These are phyloP conservation scores for Rhysida immarginata DNA, from an alignment of 1,140 invertebrate genomes.

Conservation along the genomic window DNA sequence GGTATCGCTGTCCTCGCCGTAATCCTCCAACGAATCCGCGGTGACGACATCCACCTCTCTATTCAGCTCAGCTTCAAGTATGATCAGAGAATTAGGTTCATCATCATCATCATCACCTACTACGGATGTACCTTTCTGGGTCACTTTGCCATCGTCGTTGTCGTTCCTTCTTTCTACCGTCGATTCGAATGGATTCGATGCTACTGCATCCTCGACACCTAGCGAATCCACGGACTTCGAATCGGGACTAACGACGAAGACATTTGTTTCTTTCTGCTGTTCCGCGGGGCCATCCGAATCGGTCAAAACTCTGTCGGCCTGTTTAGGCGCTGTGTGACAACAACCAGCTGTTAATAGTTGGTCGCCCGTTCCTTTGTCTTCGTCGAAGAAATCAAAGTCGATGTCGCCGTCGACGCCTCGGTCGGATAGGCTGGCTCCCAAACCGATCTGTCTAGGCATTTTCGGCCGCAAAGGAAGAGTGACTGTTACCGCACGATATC, in stretches of 20 bases:
- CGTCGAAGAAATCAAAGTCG: slow-evolving; percentile 11
- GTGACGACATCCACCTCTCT: not conserved
- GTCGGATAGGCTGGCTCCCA: slow-evolving; percentile 3
- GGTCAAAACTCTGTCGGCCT: not conserved
- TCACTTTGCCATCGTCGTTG: not conserved
- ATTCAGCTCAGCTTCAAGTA: not conserved
- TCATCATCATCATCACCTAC: not conserved
- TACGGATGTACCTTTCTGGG: not conserved
- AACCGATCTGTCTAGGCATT: slow-evolving; percentile 8
- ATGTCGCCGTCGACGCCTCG: slow-evolving; percentile 8
- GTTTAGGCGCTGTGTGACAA: not conserved
- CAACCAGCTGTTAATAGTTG: not conserved
- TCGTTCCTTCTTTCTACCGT: not conserved
- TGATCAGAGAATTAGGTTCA: not conserved
- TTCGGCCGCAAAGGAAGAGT: too few species aligned
- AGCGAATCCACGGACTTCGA: not conserved
- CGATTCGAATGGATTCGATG: not conserved
- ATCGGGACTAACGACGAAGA: not conserved
- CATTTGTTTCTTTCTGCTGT: not conserved
- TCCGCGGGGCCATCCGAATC: not conserved
- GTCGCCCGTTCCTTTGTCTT: not conserved
- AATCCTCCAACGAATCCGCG: not conserved
- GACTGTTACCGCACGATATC: too few species aligned
- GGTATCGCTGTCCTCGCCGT: not conserved
- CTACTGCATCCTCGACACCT: not conserved